A percentile compares a stretch with the other conserved stretches of the same genome.
phyloP scores from a whole-genome alignment of 1,140 invertebrate species.

The Tetramorium alpestre region DNA sequence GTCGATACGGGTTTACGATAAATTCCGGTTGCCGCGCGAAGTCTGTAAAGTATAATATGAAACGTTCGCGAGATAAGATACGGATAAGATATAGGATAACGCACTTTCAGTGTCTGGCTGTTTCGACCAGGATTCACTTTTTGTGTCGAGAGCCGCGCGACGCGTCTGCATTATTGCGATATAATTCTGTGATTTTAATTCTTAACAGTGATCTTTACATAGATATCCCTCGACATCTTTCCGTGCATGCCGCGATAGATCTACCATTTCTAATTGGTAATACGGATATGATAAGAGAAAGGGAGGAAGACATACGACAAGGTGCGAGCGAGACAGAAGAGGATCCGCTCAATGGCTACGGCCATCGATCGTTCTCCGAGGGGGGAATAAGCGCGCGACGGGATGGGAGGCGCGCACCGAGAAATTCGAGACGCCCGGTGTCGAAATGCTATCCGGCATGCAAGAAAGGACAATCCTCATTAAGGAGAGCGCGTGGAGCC shows the following conservation, averaged over 20 bases:
- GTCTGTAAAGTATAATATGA: constrained; percentile 7
- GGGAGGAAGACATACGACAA: neutral
- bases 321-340: constrained; percentile 47
- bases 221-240: neutral
- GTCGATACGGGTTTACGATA: neutral
- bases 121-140: neutral
- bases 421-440: constrained; percentile 78
- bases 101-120: neutral
- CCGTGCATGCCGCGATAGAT: neutral
- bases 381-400: constrained; percentile 24
- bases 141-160: neutral
- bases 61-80: constrained; percentile 44
- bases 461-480: constrained; percentile 82
- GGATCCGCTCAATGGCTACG: constrained; percentile 56
- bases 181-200: neutral
- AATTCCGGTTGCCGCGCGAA: constrained; percentile 10
- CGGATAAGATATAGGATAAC: constrained; percentile 49
- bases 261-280: neutral
- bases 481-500: constrained; percentile 67
- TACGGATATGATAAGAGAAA: constrained; percentile 6
- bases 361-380: constrained; percentile 63
- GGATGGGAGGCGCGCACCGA: constrained; percentile 54
- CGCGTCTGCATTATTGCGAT: neutral
- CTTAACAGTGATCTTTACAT: neutral
- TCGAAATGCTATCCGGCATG: constrained; percentile 82